Percentiles rank a stretch among this genome's conserved stretches.
phyloP scores from a whole-genome alignment of 2,113 vertebrate species.

The Carlito syrichta region DNA sequence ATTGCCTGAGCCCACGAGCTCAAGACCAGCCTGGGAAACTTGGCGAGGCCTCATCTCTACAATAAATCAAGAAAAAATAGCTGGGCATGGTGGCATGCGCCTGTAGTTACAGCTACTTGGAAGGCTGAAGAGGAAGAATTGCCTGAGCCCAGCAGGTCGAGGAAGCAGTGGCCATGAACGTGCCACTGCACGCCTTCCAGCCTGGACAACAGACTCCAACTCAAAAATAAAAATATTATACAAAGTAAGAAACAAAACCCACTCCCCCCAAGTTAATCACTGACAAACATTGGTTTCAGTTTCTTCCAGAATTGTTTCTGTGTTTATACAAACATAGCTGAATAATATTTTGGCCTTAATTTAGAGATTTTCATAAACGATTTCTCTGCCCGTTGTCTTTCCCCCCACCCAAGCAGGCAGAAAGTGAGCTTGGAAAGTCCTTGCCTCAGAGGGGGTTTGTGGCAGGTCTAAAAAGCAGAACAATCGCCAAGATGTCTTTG shows the following conservation, averaged over 20 bases:
- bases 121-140: no score
- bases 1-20: no score
- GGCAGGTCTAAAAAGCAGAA: not conserved
- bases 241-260: not conserved
- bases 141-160: no score
- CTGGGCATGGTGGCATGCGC: no score
- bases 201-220: no score
- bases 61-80: no score
- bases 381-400: not conserved
- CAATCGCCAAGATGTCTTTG: not conserved
- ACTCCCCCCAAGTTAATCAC: not conserved
- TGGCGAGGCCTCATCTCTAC: no score
- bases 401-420: not conserved
- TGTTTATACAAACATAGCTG: not conserved
- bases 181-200: no score
- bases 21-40: no score
- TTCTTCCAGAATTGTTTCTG: not conserved
- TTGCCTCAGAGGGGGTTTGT: not conserved
- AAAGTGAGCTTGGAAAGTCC: not conserved
- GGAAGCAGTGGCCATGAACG: no score
- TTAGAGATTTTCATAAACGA: rapidly evolving
- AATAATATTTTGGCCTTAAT: not conserved
- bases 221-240: not conserved
- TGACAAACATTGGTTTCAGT: not conserved
- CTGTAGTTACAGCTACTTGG: no score